Percentiles rank a stretch among this genome's conserved stretches.
Conservation (phyloP, 2,888 invertebrate genomes). For the Prosopocoilus inquinatus region DNA sequence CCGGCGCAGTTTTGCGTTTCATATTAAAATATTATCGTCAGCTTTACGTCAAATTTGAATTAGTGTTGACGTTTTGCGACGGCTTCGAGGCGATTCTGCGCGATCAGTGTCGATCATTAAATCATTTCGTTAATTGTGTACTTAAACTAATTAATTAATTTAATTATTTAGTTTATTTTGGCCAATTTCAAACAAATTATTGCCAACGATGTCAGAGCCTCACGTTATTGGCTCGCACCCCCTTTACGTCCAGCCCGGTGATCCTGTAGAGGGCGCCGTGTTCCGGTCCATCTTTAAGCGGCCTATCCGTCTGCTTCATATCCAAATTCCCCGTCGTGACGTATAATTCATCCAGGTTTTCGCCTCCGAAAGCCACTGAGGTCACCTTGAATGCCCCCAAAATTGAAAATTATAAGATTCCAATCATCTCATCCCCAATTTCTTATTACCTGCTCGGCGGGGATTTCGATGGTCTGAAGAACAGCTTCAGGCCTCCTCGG, state of each 20-base stretch:
- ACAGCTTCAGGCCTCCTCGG: constrained; percentile 55
- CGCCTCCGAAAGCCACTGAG: constrained; percentile 70
- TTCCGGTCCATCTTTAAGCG: constrained; percentile 4
- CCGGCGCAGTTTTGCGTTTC: no score
- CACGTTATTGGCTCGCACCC: constrained; percentile 49
- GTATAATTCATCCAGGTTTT: constrained; percentile 38
- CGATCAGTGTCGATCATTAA: no score
- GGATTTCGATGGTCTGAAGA: constrained; percentile 60
- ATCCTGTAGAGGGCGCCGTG: constrained; percentile 60
- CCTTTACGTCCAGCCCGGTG: constrained; percentile 59
- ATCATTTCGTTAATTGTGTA: no score
- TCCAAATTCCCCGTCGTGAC: constrained; percentile 4
- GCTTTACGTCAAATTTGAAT: no score
- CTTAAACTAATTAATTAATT: no score
- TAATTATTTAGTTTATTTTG: neutral
- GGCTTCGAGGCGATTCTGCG: no score
- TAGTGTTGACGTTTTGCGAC: no score
- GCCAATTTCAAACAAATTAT: neutral
- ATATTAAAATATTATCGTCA: no score
- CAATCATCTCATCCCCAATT: constrained; percentile 35
- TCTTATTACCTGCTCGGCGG: constrained; percentile 58
- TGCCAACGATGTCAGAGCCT: constrained; percentile 20
- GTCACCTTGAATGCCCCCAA: constrained; percentile 46
- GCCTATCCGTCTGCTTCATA: neutral
- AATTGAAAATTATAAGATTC: neutral